phyloP scores from a whole-genome alignment of 1,140 invertebrate genomes.

The Popillia japonica region DNA sequence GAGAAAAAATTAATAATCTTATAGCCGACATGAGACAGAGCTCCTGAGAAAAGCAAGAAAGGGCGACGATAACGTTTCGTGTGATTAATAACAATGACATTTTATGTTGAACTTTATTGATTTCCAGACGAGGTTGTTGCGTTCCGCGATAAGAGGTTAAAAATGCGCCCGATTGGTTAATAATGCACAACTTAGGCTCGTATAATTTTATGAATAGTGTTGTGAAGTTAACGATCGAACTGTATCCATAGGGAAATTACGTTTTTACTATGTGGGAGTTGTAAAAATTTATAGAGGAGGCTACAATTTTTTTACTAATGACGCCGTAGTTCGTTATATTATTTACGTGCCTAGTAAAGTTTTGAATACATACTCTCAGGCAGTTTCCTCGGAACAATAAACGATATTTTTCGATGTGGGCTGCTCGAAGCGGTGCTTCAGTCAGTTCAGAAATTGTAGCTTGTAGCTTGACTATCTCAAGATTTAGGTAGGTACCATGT shows the following conservation, averaged over 20 bases:
- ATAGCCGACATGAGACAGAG: background rate
- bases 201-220: background rate
- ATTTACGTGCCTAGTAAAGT: too few species aligned
- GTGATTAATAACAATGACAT: constrained; percentile 15
- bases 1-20: background rate
- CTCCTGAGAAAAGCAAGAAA: background rate
- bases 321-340: background rate
- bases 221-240: background rate
- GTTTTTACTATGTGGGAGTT: background rate
- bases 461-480: too few species aligned
- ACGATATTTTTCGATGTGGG: too few species aligned
- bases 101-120: constrained; percentile 12
- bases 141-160: constrained; percentile 4
- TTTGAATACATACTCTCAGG: too few species aligned
- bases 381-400: too few species aligned
- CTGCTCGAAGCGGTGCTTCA: too few species aligned
- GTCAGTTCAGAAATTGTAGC: too few species aligned
- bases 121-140: background rate
- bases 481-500: too few species aligned
- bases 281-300: background rate
- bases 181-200: background rate
- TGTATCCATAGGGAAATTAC: background rate
- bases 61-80: background rate
- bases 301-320: background rate
- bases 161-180: background rate